phyloP scores from a whole-genome alignment of 1,140 invertebrate species.

The Danaus melanippus region DNA sequence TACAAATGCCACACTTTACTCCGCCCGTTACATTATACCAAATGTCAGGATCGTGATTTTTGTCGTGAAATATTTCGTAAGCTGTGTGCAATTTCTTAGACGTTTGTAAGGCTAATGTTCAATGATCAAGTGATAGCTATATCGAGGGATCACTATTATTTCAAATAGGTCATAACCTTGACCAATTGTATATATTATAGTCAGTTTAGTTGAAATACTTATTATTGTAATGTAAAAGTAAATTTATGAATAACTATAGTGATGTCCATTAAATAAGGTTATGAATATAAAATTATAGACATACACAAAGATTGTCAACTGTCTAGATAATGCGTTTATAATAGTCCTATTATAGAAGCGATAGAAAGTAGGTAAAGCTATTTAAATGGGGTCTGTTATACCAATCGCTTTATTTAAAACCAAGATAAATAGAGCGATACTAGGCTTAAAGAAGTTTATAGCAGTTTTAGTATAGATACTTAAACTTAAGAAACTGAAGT shows the following conservation, averaged over 20 bases:
- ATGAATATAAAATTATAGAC: conserved; percentile 7
- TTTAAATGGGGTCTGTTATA: conserved; percentile 39
- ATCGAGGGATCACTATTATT: conserved; percentile 13
- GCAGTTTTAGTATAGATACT: too few relatives aligned
- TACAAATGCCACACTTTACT: conserved; percentile 59
- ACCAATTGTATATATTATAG: neutral
- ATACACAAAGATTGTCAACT: conserved; percentile 32
- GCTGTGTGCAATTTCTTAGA: conserved; percentile 26
- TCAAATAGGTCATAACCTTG: conserved; percentile 10
- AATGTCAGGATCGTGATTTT: conserved; percentile 69
- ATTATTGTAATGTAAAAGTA: too few relatives aligned
- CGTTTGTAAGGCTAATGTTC: conserved; percentile 13
- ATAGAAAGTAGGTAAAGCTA: conserved; percentile 44
- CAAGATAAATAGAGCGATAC: conserved; percentile 24
- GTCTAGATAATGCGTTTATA: conserved; percentile 57
- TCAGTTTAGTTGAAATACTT: too few relatives aligned
- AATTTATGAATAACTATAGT: too few relatives aligned
- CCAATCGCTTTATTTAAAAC: conserved; percentile 18
- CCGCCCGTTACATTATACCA: conserved; percentile 52
- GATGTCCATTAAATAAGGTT: too few relatives aligned
- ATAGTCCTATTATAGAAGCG: conserved; percentile 41
- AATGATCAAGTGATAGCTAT: conserved; percentile 10
- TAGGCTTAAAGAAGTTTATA: too few relatives aligned
- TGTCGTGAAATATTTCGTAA: conserved; percentile 59
- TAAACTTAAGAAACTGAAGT: too few relatives aligned